Conservation (phyloP, 1,140 invertebrate genomes). For the Drosophila tristis region DNA sequence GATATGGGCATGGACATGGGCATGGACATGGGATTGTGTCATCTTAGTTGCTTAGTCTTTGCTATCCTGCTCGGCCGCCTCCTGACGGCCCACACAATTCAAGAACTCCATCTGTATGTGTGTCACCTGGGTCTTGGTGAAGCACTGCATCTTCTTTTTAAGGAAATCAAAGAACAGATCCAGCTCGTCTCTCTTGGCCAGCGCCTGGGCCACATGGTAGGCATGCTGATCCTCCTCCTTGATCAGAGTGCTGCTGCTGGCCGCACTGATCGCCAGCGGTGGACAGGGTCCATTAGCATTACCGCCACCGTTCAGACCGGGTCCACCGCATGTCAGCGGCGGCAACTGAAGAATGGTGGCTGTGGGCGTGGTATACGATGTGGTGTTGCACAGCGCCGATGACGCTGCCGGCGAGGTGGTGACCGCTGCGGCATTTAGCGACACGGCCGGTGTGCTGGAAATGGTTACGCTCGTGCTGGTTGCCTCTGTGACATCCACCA, state of each 20-base stretch:
- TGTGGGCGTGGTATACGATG: conserved; percentile 49
- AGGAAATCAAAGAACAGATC: conserved; percentile 82
- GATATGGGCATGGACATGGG: too few relatives aligned
- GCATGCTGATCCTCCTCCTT: conserved; percentile 59
- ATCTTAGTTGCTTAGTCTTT: conserved; percentile 86
- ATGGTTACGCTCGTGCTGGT: conserved; percentile 74
- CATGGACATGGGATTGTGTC: neutral
- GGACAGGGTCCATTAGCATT: neutral
- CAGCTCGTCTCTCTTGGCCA: conserved; percentile 71
- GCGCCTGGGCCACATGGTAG: conserved; percentile 40
- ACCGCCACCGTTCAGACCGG: neutral
- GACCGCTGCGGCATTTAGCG: conserved; percentile 54
- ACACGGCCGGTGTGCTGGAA: conserved; percentile 57
- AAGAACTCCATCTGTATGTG: conserved; percentile 81
- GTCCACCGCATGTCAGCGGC: conserved; percentile 28
- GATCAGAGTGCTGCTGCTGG: conserved; percentile 63
- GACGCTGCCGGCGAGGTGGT: conserved; percentile 54
- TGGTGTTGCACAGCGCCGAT: conserved; percentile 40
- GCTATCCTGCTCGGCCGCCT: conserved; percentile 89
- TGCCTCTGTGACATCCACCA: conserved; percentile 71
- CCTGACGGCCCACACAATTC: conserved; percentile 76
- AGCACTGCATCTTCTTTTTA: conserved; percentile 81
- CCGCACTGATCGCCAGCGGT: conserved; percentile 57
- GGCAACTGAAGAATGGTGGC: conserved; percentile 68
- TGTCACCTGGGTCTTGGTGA: conserved; percentile 75